Base-by-base conservation (phyloP, 2,888 invertebrate genomes). In the Trichogramma evanescens region DNA sequence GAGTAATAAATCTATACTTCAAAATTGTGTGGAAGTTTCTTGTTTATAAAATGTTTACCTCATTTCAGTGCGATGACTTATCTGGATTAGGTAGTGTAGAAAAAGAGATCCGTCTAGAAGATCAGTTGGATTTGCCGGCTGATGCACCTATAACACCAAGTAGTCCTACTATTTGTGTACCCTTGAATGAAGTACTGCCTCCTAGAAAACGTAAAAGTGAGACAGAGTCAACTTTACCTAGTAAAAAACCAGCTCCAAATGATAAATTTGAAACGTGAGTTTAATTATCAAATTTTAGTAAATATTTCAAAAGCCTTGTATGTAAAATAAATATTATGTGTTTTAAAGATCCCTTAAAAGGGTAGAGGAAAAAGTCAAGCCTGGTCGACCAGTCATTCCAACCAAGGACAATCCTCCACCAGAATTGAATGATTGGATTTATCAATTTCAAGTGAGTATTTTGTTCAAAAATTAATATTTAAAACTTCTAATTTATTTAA, bases 351-450 rank as follows among this genome's bases (percentile, higher is more conserved):
- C 65, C 58, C 58, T 67, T 13, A 77, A 74, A 66, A 76, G 71
- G 61, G 60, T 71, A 48, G 76, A 78, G 41, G 77, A 77, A 48
- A 77, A 75, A 63, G 71, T 71, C n/a, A 78, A 78, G 68, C 46
- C 66, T 72, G 57, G 58, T 45, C 70, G 83, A 65, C 82, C 83
- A 58, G 77, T 86, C 43, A 86, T 87, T 70, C 88, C 89, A 49
- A 87, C 89, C n/a, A 87, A 87, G 76, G 88, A 88, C 70, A 87
- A 89, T 80, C 89, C 90, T 59, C 90, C 91, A 7, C 87, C 88
- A 5, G 89, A 89, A 72, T 81, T 91, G 79, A 83, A 82, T 66
- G 84, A 85, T 69, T 91, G 91, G 91, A 78, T 91, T 64, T 74
- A 82, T 59, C 88, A 87, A 71, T 91, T 90, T 79, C 86, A 88